These are phyloP conservation scores for Cephus nigrinus DNA, from an alignment of 2,888 invertebrate species.

Conservation along the genomic window DNA sequence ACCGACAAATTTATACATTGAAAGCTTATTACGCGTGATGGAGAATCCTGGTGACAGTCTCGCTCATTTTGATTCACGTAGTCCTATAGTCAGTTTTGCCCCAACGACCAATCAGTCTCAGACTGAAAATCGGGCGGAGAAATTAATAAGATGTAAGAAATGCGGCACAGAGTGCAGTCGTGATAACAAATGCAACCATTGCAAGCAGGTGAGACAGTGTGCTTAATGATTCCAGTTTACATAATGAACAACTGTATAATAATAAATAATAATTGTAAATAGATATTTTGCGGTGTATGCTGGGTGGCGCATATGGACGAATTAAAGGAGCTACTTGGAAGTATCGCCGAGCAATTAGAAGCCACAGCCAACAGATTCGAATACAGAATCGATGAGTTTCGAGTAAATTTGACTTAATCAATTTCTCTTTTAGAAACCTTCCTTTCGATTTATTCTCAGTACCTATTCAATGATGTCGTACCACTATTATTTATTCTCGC, in stretches of 20 bases:
- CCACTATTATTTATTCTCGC: constrained; percentile 6
- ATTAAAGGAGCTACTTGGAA: constrained; percentile 70
- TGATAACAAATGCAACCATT: constrained; percentile 70
- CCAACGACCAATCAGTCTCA: constrained; percentile 42
- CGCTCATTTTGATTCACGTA: constrained; percentile 26
- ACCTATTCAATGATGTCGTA: background rate
- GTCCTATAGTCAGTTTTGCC: constrained; percentile 36
- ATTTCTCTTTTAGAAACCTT: background rate
- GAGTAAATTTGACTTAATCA: constrained; percentile 57
- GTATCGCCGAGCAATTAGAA: constrained; percentile 71
- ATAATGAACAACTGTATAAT: background rate
- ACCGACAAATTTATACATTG: constrained; percentile 78
- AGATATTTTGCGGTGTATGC: constrained; percentile 74
- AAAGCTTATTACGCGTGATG: constrained; percentile 71
- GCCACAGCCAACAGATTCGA: constrained; percentile 69
- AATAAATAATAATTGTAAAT: constrained; percentile 32
- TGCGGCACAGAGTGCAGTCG: constrained; percentile 59
- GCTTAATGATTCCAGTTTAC: background rate
- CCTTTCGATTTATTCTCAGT: background rate
- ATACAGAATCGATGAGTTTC: constrained; percentile 71
- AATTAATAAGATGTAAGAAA: constrained; percentile 53
- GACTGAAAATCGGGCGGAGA: constrained; percentile 63
- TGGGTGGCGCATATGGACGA: constrained; percentile 73
- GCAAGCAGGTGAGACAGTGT: constrained; percentile 69
- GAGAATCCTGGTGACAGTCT: constrained; percentile 49